Conservation (phyloP, 2,888 invertebrate genomes). For the Troilus luridus region DNA sequence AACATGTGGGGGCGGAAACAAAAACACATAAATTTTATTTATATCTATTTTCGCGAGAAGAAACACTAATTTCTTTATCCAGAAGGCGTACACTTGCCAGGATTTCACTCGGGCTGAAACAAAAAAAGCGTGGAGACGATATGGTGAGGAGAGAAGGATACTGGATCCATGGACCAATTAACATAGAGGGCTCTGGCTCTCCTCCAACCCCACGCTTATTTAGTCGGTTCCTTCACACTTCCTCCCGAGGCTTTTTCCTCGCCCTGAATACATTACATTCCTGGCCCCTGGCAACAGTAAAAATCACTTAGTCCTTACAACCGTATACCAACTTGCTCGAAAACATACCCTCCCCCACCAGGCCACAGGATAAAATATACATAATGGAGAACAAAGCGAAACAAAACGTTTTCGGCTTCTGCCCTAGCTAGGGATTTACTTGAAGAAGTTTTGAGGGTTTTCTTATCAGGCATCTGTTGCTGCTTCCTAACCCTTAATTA, state of each 20-base stretch:
- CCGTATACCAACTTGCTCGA: slow-evolving; percentile 12
- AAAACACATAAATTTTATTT: background rate
- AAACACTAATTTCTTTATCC: background rate
- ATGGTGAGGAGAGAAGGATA: background rate
- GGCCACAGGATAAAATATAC: background rate
- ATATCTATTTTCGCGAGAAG: background rate
- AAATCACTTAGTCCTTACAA: slow-evolving; percentile 52
- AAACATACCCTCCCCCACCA: slow-evolving; percentile 14
- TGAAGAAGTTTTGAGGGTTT: background rate
- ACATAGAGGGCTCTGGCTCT: background rate
- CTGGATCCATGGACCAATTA: slow-evolving; percentile 36
- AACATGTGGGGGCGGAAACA: background rate
- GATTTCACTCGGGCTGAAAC: background rate
- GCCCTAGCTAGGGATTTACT: background rate
- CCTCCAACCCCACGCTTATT: background rate
- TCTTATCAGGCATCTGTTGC: background rate
- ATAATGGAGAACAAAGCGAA: slow-evolving; percentile 20
- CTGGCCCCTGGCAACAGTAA: slow-evolving; percentile 44
- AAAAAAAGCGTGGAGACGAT: background rate
- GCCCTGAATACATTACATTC: slow-evolving; percentile 54
- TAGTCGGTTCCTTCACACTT: slow-evolving; percentile 37
- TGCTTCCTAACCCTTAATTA: no score
- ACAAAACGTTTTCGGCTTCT: background rate
- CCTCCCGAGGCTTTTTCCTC: slow-evolving; percentile 25
- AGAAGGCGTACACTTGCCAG: background rate